Evolutionary conservation across 2,797 vertebrate species (phyloP), one percentile per base, ranked within the genome.

Genomic region (Galaxias olidus): DNA sequence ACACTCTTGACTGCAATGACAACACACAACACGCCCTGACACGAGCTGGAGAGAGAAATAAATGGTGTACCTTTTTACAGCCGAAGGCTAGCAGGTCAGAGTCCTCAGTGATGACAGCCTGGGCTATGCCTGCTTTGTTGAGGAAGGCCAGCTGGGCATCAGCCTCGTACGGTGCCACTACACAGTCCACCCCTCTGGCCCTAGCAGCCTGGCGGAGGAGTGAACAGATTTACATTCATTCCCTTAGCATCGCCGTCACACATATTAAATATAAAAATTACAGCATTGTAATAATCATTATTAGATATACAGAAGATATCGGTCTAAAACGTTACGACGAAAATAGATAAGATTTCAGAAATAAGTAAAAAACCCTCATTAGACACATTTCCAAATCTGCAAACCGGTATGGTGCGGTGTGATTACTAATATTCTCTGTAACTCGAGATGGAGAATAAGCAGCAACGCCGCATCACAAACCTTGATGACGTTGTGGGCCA

Each of bases 41-140:
- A 30, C 30, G 30, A 30, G 30, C 6, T 30, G 6, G 30, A 30
- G 30, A 30, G 6, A 30, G 6, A 50, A 11, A 43, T 15, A 30
- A 6, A 40, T n/a, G n/a, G 41, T 6, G 19, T 90, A 99, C 98
- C 93, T 95, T 99, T 86, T 95, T 98, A 84, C 98, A 99, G 74
- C 98, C 98, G 60, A 98, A 99, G 3, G 97, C 96, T 58, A 99
- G 88, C 73, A 99, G 92, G 77, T 99, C 98, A 0, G 98, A 99
- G 76, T 99, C 98, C 77, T 99, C 98, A 0, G 98, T 99, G 82
- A 99, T 94, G 68, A 99, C 88, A 1, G 95, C 96, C 68, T 99
- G 93, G 18, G 93, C 97, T 10, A 97, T 83, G 8, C 92, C 95
- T 43, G 52, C 83, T 80, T 94, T 98, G 76, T 90, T 97, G 41